Evolutionary conservation across 2,888 invertebrate species (phyloP).

Genomic region (Autographa pulchrina): DNA sequence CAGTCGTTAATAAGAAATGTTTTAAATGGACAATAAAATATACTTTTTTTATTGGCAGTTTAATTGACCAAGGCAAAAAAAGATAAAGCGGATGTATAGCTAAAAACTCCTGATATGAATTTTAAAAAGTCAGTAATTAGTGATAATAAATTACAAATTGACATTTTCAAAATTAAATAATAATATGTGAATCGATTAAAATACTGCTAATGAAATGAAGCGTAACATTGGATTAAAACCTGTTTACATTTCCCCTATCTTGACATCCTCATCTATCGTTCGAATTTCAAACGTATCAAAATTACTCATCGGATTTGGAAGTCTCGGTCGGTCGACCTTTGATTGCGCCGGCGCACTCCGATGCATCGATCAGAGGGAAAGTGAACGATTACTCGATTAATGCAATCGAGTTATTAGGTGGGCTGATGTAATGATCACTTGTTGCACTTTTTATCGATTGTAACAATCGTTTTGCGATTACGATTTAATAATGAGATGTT

Average conservation of each 20-base stretch:
- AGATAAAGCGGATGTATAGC: too few species aligned
- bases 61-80: too few species aligned
- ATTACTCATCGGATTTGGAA: conserved; percentile 62
- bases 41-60: too few species aligned
- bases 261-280: conserved; percentile 30
- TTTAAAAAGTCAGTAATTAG: too few species aligned
- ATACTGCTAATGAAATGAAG: conserved; percentile 9
- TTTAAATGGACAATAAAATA: too few species aligned
- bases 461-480: conserved; percentile 69
- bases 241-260: conserved; percentile 32
- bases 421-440: conserved; percentile 81
- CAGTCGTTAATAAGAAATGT: too few species aligned
- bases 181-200: not conserved
- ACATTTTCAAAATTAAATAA: not conserved
- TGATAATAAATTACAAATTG: not conserved
- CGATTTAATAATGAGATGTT: conserved; percentile 67
- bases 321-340: conserved; percentile 71
- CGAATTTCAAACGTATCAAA: conserved; percentile 45
- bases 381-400: conserved; percentile 82
- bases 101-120: too few species aligned
- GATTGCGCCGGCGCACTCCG: conserved; percentile 69
- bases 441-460: conserved; percentile 78
- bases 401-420: conserved; percentile 82
- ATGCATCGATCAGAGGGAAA: conserved; percentile 81
- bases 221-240: conserved; percentile 24